Conservation (phyloP, 2,113 vertebrate species). For the Scopus umbretta region DNA sequence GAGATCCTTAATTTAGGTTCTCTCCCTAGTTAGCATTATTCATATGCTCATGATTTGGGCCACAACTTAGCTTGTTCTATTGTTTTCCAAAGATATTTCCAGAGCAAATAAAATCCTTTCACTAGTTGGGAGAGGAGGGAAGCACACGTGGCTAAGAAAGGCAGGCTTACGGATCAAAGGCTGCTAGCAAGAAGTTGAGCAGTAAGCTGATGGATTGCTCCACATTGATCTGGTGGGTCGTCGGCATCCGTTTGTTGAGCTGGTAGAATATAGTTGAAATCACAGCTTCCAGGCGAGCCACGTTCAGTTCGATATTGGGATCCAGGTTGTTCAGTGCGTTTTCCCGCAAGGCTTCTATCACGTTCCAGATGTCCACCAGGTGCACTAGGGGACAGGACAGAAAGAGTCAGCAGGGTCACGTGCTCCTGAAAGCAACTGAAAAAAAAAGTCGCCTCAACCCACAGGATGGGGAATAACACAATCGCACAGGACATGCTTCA, state of each 20-base stretch:
- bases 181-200: conserved; percentile 94
- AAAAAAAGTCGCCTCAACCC: not conserved
- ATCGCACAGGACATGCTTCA: not conserved
- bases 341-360: conserved; percentile 95
- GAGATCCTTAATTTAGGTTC: conserved; percentile 27
- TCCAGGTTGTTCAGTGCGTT: conserved; percentile 92
- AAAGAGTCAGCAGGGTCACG: not conserved
- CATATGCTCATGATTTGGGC: not conserved
- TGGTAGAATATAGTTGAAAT: conserved; percentile 95
- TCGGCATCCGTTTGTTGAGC: conserved; percentile 97
- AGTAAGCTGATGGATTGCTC: conserved; percentile 93
- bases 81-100: not conserved
- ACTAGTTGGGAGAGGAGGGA: not conserved
- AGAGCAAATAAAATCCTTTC: not conserved
- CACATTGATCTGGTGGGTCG: conserved; percentile 93
- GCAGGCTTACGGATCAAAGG: conserved; percentile 91
- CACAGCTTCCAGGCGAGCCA: conserved; percentile 90
- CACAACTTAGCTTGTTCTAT: not conserved
- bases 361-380: conserved; percentile 97
- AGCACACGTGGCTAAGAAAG: not conserved
- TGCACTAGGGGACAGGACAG: conserved; percentile 81
- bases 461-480: not conserved
- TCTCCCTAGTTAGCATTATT: conserved; percentile 6
- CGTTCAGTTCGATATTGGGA: conserved; percentile 84
- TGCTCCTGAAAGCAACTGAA: not conserved